Conservation (phyloP, 2,797 vertebrate species). For the Eospalax fontanierii region DNA sequence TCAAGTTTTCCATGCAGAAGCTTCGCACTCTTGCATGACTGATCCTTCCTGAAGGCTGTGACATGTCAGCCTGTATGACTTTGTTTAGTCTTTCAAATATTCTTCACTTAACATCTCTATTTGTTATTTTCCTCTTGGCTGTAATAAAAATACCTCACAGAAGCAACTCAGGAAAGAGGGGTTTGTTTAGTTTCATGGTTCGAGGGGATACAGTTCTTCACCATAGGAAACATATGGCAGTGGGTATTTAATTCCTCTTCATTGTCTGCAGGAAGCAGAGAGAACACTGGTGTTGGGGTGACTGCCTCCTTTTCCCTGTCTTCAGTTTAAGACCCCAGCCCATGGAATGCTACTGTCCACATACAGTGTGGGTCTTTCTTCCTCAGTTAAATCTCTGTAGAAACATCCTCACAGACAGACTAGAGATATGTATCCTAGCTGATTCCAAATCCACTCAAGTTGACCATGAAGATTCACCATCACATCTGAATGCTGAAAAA, state of each 20-base stretch:
- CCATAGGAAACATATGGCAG: no score
- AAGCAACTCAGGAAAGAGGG: not conserved
- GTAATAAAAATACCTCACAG: not conserved
- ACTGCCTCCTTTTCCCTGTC: not conserved
- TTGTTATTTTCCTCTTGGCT: not conserved
- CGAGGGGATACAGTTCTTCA: no score
- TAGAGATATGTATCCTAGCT: not conserved
- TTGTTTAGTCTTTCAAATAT: not conserved
- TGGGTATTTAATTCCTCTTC: no score
- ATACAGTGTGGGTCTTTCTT: not conserved
- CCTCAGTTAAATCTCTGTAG: not conserved
- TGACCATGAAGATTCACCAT: not conserved
- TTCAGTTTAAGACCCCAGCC: not conserved
- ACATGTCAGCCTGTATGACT: fast-evolving
- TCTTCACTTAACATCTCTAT: not conserved
- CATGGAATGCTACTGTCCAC: not conserved
- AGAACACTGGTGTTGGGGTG: not conserved
- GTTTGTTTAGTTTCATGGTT: not conserved
- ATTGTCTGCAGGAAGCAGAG: not conserved
- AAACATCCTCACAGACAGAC: not conserved
- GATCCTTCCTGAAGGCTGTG: not conserved
- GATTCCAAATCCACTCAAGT: not conserved
- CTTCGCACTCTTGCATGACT: not conserved
- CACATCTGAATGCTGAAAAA: not conserved
- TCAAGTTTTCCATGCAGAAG: not conserved